A percentile compares a stretch with the other conserved stretches of the same genome.
These are phyloP conservation scores for Dasyprocta punctata DNA, from an alignment of 2,113 vertebrate species.

Conservation along the genomic window DNA sequence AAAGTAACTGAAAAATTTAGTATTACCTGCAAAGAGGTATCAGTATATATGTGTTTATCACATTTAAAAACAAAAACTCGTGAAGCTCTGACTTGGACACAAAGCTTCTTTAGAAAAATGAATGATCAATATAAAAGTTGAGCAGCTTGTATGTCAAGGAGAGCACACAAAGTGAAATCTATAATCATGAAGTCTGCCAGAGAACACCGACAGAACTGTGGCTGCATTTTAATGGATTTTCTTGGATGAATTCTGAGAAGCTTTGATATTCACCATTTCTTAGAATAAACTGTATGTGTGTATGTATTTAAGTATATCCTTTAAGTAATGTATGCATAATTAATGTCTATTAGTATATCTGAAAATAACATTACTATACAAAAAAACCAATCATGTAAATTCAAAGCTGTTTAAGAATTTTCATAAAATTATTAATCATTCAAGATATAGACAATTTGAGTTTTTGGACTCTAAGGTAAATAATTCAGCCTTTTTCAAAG, in stretches of 20 bases:
- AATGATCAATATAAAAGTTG: slow-evolving; percentile 75
- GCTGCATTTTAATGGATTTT: slow-evolving; percentile 65
- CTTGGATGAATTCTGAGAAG: slow-evolving; percentile 26
- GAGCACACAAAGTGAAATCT: slow-evolving; percentile 40
- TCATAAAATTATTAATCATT: neutral
- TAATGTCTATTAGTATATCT: neutral
- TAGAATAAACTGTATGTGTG: neutral
- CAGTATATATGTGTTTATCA: neutral
- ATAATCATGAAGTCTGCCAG: slow-evolving; percentile 52
- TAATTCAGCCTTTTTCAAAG: neutral
- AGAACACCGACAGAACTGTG: neutral
- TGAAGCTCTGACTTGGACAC: neutral
- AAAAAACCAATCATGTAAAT: neutral
- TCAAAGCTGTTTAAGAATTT: neutral
- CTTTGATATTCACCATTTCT: neutral
- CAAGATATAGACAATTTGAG: neutral
- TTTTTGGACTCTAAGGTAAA: neutral
- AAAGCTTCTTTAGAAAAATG: slow-evolving; percentile 66
- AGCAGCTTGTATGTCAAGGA: slow-evolving; percentile 40
- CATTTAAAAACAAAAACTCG: neutral
- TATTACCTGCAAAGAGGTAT: slow-evolving; percentile 14
- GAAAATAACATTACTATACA: neutral
- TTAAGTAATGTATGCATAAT: neutral
- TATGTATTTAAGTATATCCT: neutral
- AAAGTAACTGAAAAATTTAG: neutral